These are phyloP conservation scores for Deilephila elpenor DNA, from an alignment of 2,888 invertebrate genomes.

Conservation along the genomic window DNA sequence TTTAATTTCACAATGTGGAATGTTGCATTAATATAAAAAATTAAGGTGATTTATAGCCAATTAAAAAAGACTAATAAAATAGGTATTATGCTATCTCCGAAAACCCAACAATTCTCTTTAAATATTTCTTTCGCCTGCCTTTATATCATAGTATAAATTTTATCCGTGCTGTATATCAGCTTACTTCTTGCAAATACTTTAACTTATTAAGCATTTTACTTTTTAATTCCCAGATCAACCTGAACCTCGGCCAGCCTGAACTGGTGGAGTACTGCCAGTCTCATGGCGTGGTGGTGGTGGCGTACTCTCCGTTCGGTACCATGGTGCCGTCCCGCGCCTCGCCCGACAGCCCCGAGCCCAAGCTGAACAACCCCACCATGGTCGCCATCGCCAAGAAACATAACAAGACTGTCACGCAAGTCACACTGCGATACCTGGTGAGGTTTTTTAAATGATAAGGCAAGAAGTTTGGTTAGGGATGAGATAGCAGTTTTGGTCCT, in stretches of 20 bases:
- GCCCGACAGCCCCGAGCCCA: constrained; percentile 79
- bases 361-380: constrained; percentile 81
- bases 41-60: too few species aligned
- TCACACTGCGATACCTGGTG: constrained; percentile 62
- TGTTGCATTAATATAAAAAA: too few species aligned
- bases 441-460: constrained; percentile 29
- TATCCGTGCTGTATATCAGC: too few species aligned
- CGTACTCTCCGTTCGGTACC: constrained; percentile 88
- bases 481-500: too few species aligned
- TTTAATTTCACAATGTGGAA: too few species aligned
- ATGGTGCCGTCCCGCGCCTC: constrained; percentile 75
- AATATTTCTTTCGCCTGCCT: too few species aligned
- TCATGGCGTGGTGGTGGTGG: constrained; percentile 84
- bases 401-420: constrained; percentile 86
- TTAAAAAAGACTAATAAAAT: too few species aligned
- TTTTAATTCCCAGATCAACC: constrained; percentile 72
- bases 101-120: too few species aligned
- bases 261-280: constrained; percentile 86
- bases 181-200: too few species aligned
- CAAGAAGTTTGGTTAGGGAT: too few species aligned
- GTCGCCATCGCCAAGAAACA: constrained; percentile 85
- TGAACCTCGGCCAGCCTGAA: constrained; percentile 87
- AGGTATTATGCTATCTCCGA: too few species aligned
- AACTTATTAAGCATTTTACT: background rate
- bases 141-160: too few species aligned